Percentiles rank a stretch among this genome's conserved stretches.
These are phyloP conservation scores for Acipenser oxyrinchus DNA, from an alignment of 2,797 vertebrate genomes.

Conservation along the genomic window DNA sequence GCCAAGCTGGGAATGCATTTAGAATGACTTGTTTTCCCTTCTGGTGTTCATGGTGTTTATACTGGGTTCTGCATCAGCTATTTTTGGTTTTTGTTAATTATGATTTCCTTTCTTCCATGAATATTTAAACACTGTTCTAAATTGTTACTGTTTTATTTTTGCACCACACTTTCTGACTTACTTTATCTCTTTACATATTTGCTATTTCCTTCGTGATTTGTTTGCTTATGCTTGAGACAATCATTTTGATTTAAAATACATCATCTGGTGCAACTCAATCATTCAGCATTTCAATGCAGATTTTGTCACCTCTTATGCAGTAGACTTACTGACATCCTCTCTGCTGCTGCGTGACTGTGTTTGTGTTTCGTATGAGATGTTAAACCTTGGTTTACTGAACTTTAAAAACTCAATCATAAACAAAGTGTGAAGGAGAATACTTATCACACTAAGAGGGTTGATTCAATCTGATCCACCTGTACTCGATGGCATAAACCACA, in stretches of 20 bases:
- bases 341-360: too few species aligned
- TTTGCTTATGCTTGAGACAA: not conserved
- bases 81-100: not conserved
- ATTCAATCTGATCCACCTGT: too few species aligned
- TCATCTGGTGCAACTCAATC: too few species aligned
- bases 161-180: not conserved
- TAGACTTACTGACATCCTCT: too few species aligned
- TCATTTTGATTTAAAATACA: not conserved
- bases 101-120: conserved; percentile 14
- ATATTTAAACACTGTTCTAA: conserved; percentile 11
- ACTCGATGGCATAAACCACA: too few species aligned
- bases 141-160: conserved; percentile 7
- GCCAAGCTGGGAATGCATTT: conserved; percentile 17
- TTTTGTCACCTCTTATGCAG: too few species aligned
- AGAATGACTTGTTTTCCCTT: conserved; percentile 10
- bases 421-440: too few species aligned
- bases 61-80: not conserved
- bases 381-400: too few species aligned
- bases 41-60: conserved; percentile 4
- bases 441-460: too few species aligned
- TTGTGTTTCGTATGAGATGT: too few species aligned
- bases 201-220: not conserved
- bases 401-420: too few species aligned
- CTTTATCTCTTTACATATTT: not conserved
- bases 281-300: too few species aligned